These are phyloP conservation scores for Plutomurus gul DNA, from an alignment of 1,140 invertebrate genomes.

Conservation along the genomic window DNA sequence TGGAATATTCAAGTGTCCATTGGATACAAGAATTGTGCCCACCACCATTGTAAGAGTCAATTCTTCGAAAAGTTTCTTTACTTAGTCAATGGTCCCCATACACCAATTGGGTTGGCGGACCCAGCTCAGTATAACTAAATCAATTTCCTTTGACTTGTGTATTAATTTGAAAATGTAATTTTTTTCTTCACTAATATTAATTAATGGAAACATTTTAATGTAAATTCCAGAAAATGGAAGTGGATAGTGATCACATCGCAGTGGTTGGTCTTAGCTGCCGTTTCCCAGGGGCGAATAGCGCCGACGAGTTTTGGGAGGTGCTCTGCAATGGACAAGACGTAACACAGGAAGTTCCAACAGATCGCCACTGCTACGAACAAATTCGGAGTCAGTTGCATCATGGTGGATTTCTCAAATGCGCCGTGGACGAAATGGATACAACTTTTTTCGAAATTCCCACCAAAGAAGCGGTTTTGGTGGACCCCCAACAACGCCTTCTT, in stretches of 20 bases:
- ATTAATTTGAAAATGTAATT: too few species aligned
- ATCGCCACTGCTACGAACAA: not conserved
- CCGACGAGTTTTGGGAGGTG: constrained; percentile 10
- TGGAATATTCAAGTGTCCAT: too few species aligned
- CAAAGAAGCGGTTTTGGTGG: constrained; percentile 65
- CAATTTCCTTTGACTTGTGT: too few species aligned
- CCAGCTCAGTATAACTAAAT: too few species aligned
- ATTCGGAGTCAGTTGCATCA: not conserved
- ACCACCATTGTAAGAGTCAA: too few species aligned
- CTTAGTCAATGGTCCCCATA: too few species aligned
- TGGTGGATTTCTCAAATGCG: constrained; percentile 25
- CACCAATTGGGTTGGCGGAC: too few species aligned
- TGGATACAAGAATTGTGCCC: too few species aligned
- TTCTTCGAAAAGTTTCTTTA: too few species aligned
- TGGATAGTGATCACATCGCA: not conserved
- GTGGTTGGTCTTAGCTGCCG: not conserved
- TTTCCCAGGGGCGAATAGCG: not conserved
- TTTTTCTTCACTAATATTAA: too few species aligned
- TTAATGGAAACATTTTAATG: not conserved
- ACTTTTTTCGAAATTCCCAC: constrained; percentile 63
- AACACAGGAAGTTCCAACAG: not conserved
- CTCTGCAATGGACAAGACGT: not conserved
- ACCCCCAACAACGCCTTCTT: constrained; percentile 67
- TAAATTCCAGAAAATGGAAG: not conserved
- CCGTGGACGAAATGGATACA: constrained; percentile 59